Percentiles rank a stretch among this genome's conserved stretches.
phyloP scores from a whole-genome alignment of 2,888 invertebrate genomes.

The Chorisops tibialis region DNA sequence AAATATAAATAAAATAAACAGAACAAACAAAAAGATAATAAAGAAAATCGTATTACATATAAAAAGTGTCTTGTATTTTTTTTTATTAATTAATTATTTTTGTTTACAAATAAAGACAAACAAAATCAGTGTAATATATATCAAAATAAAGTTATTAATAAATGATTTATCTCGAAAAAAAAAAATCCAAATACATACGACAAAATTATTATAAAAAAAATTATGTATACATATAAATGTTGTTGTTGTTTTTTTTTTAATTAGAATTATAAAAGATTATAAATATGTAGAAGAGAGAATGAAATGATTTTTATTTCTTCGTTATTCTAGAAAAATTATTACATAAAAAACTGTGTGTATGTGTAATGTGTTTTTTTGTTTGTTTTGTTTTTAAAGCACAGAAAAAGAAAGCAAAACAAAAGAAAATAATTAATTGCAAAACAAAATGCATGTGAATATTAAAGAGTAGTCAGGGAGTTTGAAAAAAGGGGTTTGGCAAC shows the following conservation, averaged over 20 bases:
- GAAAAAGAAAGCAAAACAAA: too few species aligned
- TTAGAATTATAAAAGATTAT: slow-evolving; percentile 7
- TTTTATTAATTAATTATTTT: slow-evolving; percentile 14
- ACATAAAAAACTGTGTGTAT: too few species aligned
- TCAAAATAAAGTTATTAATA: slow-evolving; percentile 16
- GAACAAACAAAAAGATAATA: not conserved
- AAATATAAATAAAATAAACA: not conserved
- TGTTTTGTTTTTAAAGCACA: too few species aligned
- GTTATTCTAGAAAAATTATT: too few species aligned
- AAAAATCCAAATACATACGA: slow-evolving; percentile 10
- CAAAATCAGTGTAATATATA: slow-evolving; percentile 9
- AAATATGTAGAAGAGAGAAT: slow-evolving; percentile 1
- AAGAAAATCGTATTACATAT: slow-evolving; percentile 1
- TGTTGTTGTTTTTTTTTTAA: slow-evolving; percentile 10
- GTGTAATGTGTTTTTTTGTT: too few species aligned
- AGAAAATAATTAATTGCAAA: too few species aligned
- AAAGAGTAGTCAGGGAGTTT: too few species aligned
- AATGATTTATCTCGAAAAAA: slow-evolving; percentile 1
- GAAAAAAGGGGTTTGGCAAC: too few species aligned
- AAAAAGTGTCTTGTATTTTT: slow-evolving; percentile 14
- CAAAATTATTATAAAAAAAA: not conserved
- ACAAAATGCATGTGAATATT: too few species aligned
- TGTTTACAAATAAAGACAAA: slow-evolving; percentile 16
- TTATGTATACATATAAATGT: too few species aligned
- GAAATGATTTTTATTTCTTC: too few species aligned